Conservation (phyloP, 2,888 invertebrate species). For the Endomychus coccineus region DNA sequence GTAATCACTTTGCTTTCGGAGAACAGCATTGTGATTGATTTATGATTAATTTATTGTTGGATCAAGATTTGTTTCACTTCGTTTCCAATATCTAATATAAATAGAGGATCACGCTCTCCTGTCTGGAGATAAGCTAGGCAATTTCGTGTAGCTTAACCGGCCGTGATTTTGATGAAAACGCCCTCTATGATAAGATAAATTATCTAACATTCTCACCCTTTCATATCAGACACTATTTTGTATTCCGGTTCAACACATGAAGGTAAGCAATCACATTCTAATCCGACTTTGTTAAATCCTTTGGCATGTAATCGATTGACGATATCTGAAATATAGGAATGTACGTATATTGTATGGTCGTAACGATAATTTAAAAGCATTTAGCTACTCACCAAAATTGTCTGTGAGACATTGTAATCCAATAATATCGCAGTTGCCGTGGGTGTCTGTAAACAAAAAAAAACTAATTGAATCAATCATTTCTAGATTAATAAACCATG, state of each 20-base stretch:
- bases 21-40: too few species aligned
- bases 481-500: too few species aligned
- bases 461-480: too few species aligned
- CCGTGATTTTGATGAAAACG: too few species aligned
- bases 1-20: too few species aligned
- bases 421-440: conserved; percentile 46
- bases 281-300: conserved; percentile 42
- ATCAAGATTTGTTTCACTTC: too few species aligned
- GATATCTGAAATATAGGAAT: conserved; percentile 35
- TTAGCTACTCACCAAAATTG: conserved; percentile 38
- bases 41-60: too few species aligned
- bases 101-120: too few species aligned
- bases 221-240: conserved; percentile 45
- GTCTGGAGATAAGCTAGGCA: too few species aligned
- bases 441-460: conserved; percentile 44
- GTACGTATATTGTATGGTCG: not conserved
- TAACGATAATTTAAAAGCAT: not conserved
- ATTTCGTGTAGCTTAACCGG: too few species aligned
- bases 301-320: conserved; percentile 42
- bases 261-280: conserved; percentile 52
- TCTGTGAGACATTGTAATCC: conserved; percentile 51
- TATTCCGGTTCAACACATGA: conserved; percentile 55
- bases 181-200: too few species aligned
- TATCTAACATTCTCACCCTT: conserved; percentile 48
- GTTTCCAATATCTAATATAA: too few species aligned